Evolutionary conservation across 2,797 vertebrate species (phyloP).

Genomic region (Linurgus olivaceus): DNA sequence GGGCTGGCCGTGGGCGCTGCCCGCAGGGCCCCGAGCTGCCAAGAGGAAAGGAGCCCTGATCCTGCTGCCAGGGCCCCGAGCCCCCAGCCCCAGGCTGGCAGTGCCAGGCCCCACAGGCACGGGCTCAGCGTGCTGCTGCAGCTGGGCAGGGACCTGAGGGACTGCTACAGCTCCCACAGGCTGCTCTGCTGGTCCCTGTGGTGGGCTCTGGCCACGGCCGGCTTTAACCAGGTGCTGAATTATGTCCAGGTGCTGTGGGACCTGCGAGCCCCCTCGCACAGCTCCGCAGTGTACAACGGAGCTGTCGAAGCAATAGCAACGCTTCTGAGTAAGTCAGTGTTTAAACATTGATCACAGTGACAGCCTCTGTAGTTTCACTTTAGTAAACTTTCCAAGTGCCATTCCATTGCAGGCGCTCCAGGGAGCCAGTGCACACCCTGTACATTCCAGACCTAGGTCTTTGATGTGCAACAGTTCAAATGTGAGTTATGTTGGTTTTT

Average conservation of each 20-base stretch:
- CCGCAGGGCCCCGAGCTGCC: accelerated
- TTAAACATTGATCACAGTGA: neutral
- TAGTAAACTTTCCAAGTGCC: neutral
- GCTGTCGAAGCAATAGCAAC: slow-evolving; percentile 46
- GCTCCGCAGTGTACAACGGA: slow-evolving; percentile 23
- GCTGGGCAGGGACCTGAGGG: slow-evolving; percentile 72
- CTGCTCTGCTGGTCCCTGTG: slow-evolving; percentile 84
- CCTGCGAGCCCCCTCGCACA: neutral
- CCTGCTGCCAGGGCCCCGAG: neutral
- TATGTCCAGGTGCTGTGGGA: slow-evolving; percentile 73
- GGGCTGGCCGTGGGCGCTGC: accelerated
- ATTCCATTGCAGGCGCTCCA: neutral
- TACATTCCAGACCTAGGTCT: neutral
- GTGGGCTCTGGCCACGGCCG: slow-evolving; percentile 80
- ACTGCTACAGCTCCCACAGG: slow-evolving; percentile 74
- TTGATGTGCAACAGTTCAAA: neutral
- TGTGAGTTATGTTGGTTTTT: neutral
- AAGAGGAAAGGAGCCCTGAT: neutral
- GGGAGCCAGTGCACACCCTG: neutral
- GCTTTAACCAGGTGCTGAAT: slow-evolving; percentile 80
- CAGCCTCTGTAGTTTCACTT: neutral
- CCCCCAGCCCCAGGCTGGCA: accelerated
- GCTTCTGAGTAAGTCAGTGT: neutral
- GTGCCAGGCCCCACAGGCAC: neutral
- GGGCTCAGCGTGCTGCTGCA: slow-evolving; percentile 33